Evolutionary conservation across 2,113 vertebrate species (phyloP), one percentile per base, ranked within the genome.

Genomic region (Ellobius talpinus): DNA sequence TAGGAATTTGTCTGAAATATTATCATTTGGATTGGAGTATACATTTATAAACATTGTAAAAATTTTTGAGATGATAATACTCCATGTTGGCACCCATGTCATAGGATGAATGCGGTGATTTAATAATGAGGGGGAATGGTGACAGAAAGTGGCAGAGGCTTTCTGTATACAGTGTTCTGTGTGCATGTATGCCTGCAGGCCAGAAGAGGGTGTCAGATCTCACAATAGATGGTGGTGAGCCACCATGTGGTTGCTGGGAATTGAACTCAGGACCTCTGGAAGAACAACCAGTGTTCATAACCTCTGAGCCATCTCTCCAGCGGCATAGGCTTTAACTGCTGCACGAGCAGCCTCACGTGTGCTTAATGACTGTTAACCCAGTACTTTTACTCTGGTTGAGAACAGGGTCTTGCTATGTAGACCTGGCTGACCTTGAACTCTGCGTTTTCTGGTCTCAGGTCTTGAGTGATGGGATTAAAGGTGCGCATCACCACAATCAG

Each of bases 1-100:
- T 26, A 78, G 58, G 76, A 89, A 63, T 92, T 92, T 89, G 45
- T 85, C 39, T 68, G 81, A 88, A 92, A 68, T 73, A 66, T 85
- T 89, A 42, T 76, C 76, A 70, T 6, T 70, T 50, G 70, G 82
- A 17, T 29, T 94, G 33, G 26, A 65, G n/a, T 21, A 61, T 52
- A 36, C 47, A 42, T 84, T 82, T 72, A 55, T 66, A 90, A 96
- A 63, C 72, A 65, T 39, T 86, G 13, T 88, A 6, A 87, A 93
- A 79, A 2, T 2, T 21, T 87, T 70, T 42, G 79, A 78, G 73
- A 93, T 45, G 39, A 13, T 50, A 87, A 36, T 19, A n/a, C 12
- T 33, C 13, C 14, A 33, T 66, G 5, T 42, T 76, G 85, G 4
- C 61, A 17, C 76, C 12, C 19, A 33, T 78, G 0, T 16, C 21